Evolutionary conservation across 2,888 invertebrate species (phyloP).

Genomic region (Fragum sueziense): DNA sequence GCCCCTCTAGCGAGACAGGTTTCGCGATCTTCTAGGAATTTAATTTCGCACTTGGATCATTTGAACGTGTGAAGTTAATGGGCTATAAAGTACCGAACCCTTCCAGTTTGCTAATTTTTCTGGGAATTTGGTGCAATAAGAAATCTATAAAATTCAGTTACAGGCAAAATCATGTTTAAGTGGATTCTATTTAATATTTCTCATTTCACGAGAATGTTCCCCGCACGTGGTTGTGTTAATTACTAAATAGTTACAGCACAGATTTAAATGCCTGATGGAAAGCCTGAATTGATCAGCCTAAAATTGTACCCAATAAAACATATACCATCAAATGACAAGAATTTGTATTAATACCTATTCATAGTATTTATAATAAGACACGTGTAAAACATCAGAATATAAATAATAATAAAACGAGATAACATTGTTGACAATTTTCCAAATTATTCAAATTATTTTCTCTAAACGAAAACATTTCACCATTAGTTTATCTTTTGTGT

Average conservation of each 20-base stretch:
- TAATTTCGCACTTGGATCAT: constrained; percentile 21
- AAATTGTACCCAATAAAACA: no score
- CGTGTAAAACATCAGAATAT: no score
- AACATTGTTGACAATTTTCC: no score
- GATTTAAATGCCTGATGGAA: no score
- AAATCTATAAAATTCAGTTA: constrained; percentile 11
- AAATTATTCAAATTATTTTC: no score
- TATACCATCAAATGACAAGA: no score
- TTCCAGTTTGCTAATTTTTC: background rate
- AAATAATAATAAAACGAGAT: no score
- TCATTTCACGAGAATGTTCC: background rate
- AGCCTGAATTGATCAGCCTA: no score
- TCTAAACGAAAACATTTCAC: no score
- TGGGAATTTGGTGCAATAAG: constrained; percentile 3
- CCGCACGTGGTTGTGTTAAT: background rate
- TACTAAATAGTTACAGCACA: background rate
- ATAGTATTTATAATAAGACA: no score
- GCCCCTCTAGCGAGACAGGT: constrained; percentile 1
- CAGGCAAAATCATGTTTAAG: constrained; percentile 13
- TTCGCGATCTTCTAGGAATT: constrained; percentile 15
- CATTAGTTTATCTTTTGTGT: no score
- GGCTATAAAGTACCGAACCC: constrained; percentile 9
- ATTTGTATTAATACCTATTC: no score
- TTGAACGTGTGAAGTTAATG: constrained; percentile 24
- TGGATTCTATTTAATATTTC: constrained; percentile 3